Conservation (phyloP, 2,797 vertebrate genomes). For the Halcyon badia region DNA sequence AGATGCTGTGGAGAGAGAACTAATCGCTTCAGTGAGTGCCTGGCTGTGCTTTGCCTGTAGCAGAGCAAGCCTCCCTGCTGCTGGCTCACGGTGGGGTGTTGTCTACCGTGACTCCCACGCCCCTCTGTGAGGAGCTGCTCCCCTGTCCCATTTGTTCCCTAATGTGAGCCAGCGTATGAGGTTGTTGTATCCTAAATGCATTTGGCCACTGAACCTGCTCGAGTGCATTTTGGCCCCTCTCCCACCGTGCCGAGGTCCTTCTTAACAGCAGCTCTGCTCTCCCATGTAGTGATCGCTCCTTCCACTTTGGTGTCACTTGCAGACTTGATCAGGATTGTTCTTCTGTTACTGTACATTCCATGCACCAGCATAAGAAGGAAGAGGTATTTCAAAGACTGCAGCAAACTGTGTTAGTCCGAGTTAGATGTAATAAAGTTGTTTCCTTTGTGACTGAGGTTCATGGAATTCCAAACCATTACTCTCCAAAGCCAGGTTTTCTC, state of each 20-base stretch:
- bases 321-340: neutral
- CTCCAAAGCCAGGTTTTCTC: neutral
- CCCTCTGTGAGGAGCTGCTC: neutral
- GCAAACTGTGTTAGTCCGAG: rapidly evolving
- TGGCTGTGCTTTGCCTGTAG: neutral
- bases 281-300: neutral
- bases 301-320: neutral
- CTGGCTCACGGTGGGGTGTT: neutral
- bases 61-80: neutral
- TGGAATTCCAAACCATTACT: neutral
- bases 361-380: neutral
- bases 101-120: rapidly evolving
- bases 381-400: neutral
- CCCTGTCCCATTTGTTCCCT: neutral
- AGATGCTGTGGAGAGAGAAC: neutral
- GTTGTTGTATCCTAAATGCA: neutral
- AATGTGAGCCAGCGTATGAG: neutral
- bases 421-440: neutral
- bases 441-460: neutral
- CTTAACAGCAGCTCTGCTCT: neutral
- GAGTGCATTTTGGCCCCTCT: neutral
- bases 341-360: neutral
- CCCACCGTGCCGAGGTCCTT: neutral
- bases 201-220: neutral
- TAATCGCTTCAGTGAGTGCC: no score